Evolutionary conservation across 2,113 vertebrate species (phyloP), one percentile per base, ranked within the genome.

Genomic region (Microcebus tavaratra): DNA sequence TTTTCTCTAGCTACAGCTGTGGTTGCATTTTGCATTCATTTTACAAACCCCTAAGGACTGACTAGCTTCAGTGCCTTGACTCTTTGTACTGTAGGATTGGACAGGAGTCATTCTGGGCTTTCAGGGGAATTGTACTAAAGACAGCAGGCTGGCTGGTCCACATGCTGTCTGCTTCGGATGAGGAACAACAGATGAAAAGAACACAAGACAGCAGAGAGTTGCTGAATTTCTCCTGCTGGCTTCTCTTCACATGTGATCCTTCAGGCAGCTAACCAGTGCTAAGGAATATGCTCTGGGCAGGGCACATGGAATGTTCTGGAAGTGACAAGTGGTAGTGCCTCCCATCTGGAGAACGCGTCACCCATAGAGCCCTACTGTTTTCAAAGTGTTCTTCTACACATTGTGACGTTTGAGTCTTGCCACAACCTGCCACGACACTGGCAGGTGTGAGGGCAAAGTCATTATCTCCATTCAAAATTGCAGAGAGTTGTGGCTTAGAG

Each of bases 1-100:
- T 93, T 95, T 91, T 80, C 18, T 95, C 88, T n/a, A n/a, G 14
- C 39, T 85, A 65, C 7, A 91, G 13, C 63, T 93, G 29, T 84
- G 63, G 18, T 82, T 96, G 25, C 50, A 83, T 48, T 92, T n/a
- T n/a, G n/a, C n/a, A n/a, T 96, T 20, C 50, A 83, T 48, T 36
- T 94, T 80, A 72, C 8, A 81, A 89, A n/a, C 6, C 20, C 21
- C 14, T 34, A 34, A 80, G 45, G 82, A 87, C 17, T 53, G 39
- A 78, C 63, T 76, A 45, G 63, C 27, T 80, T 85, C 29, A 53
- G 73, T 17, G 21, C 36, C 36, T 72, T 63, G 70, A 36, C 36
- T 79, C 23, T 63, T 84, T 79, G 31, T 73, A 55, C 65, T 42
- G 14, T 10, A 80, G 34, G 11, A 31, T 45, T 68, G 53, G 83